Evolutionary conservation across 2,888 invertebrate species (phyloP), one percentile per base, ranked within the genome.

Genomic region (Dasysyrphus albostriatus): DNA sequence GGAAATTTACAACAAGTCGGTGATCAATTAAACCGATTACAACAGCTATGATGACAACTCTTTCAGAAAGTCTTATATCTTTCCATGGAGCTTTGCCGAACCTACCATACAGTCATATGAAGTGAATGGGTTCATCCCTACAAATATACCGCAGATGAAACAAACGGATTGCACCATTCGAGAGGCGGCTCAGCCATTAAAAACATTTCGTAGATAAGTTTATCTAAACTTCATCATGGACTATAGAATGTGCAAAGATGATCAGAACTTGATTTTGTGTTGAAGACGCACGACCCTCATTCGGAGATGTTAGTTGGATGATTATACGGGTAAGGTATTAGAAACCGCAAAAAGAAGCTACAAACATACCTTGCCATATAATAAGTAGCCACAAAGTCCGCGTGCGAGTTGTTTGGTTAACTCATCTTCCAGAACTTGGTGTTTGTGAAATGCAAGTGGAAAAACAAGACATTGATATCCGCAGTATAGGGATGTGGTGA

Each of bases 21-120:
- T 76, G 87, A 87, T 87, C 87, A 87, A 87, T 87, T 87, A 78
- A 87, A 87, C 72, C 65, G 87, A 87, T 87, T 87, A 79, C 78
- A 87, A 72, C 78, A 58, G 73, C 79, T 16, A 74, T 79, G 87
- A 87, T 87, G 87, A 87, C 87, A 87, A 87, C 87, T 87, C 87
- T 87, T 83, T 87, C 83, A 79, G 75, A 78, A 67, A 73, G 73
- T 72, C 54, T 67, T 77, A 24, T 58, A 58, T 65, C 58, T 44
- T 51, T 19, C 34, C 29, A 19, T 67, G 16, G 1, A 39, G 12
- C 24, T 49, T 7, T 8, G 34, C 32, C 56, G 24, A 61, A 42
- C 10, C 19, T 42, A 42, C 39, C 69, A 16, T n/a, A n/a, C n/a
- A n/a, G n/a, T 51, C 1, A 12, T n/a, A 47, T 44, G 12, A 32